Percentiles rank a stretch among this genome's conserved stretches.
phyloP scores from a whole-genome alignment of 2,797 vertebrate genomes.

The Leptodactylus fallax region DNA sequence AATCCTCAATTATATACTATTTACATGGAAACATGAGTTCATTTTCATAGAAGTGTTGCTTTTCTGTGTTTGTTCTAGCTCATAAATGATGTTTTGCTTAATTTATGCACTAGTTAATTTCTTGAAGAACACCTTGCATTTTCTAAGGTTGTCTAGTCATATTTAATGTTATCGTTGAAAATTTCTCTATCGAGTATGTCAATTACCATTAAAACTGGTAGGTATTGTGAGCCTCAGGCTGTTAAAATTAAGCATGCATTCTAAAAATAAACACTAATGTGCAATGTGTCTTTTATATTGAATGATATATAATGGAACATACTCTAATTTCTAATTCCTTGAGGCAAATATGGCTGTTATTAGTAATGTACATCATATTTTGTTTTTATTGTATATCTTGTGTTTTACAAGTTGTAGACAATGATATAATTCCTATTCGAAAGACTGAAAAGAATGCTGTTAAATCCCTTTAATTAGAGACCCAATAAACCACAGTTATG shows the following conservation, averaged over 20 bases:
- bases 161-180: slow-evolving; percentile 20
- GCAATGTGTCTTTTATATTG: slow-evolving; percentile 49
- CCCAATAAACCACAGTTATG: background rate
- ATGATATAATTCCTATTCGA: background rate
- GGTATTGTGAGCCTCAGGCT: slow-evolving; percentile 58
- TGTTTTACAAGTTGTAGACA: background rate
- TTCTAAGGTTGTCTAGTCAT: slow-evolving; percentile 29
- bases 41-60: background rate
- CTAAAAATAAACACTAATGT: slow-evolving; percentile 58
- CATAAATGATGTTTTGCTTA: background rate
- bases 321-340: slow-evolving; percentile 46
- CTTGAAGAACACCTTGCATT: slow-evolving; percentile 26
- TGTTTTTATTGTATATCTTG: slow-evolving; percentile 24
- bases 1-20: background rate
- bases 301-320: slow-evolving; percentile 47
- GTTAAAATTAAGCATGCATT: slow-evolving; percentile 43
- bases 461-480: background rate
- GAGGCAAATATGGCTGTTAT: slow-evolving; percentile 28
- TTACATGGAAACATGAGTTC: background rate
- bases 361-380: slow-evolving; percentile 40
- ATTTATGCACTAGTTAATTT: slow-evolving; percentile 27
- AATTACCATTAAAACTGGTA: slow-evolving; percentile 57
- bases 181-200: slow-evolving; percentile 41
- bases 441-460: background rate
- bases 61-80: background rate